These are phyloP conservation scores for Prionailurus bengalensis DNA, from an alignment of 2,113 vertebrate species.

Conservation along the genomic window DNA sequence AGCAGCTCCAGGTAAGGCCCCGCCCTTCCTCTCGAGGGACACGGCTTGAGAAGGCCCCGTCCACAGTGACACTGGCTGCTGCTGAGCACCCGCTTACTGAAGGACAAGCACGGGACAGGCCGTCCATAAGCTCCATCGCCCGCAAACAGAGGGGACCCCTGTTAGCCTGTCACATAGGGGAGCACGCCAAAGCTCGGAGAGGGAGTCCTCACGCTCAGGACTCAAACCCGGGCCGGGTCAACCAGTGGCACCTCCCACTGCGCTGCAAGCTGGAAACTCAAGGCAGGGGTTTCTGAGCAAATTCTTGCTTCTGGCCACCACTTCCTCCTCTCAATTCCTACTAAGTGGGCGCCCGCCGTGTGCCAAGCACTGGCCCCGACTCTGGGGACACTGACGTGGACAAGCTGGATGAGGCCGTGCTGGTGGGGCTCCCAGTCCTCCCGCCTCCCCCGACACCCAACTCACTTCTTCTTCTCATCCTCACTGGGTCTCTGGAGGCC, in stretches of 20 bases:
- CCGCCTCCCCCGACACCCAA: accelerated
- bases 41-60: neutral
- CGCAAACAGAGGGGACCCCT: too few relatives aligned
- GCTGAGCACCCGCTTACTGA: neutral
- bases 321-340: neutral
- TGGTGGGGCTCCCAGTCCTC: accelerated
- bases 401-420: accelerated
- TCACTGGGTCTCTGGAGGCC: slow-evolving; percentile 96
- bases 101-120: neutral
- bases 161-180: neutral
- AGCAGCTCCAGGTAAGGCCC: neutral
- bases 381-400: accelerated
- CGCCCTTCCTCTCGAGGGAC: neutral
- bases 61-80: neutral
- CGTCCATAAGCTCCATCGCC: accelerated
- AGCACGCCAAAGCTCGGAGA: neutral
- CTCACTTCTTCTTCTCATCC: slow-evolving; percentile 98
- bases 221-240: neutral
- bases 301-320: accelerated
- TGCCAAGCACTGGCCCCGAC: accelerated
- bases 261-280: neutral
- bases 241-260: neutral
- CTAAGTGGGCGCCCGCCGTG: accelerated
- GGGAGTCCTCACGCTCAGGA: neutral
- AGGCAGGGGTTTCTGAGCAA: accelerated